Conservation (phyloP, 2,113 vertebrate genomes). For the Ctenodactylus gundi region DNA sequence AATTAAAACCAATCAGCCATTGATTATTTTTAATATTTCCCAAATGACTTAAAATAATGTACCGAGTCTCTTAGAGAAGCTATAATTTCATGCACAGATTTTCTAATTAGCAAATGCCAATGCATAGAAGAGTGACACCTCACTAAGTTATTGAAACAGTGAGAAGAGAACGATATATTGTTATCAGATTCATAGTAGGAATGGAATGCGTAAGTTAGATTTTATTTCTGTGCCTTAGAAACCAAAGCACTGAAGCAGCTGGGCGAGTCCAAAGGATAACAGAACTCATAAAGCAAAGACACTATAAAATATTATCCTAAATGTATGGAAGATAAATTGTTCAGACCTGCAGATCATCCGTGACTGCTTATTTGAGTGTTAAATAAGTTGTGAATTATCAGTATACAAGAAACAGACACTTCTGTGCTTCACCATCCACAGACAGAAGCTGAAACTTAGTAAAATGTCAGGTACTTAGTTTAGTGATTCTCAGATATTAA, state of each 20-base stretch:
- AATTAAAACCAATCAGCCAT: conserved; percentile 21
- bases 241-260: neutral
- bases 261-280: neutral
- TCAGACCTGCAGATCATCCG: neutral
- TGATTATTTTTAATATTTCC: conserved; percentile 30
- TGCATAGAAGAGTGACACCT: neutral
- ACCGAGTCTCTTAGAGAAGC: neutral
- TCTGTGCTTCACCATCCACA: neutral
- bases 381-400: neutral
- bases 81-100: conserved; percentile 20
- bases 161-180: neutral
- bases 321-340: neutral
- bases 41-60: conserved; percentile 10
- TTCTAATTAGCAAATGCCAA: conserved; percentile 31
- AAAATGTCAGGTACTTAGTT: neutral
- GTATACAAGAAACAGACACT: neutral
- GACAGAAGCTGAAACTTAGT: neutral
- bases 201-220: neutral
- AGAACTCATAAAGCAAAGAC: neutral
- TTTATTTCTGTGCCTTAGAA: conserved; percentile 40
- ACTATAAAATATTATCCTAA: neutral
- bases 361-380: neutral
- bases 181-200: neutral
- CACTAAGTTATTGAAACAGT: neutral
- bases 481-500: neutral